Evolutionary conservation across 2,888 invertebrate species (phyloP), one percentile per base, ranked within the genome.

Genomic region (Lasioglossum oenotherae): DNA sequence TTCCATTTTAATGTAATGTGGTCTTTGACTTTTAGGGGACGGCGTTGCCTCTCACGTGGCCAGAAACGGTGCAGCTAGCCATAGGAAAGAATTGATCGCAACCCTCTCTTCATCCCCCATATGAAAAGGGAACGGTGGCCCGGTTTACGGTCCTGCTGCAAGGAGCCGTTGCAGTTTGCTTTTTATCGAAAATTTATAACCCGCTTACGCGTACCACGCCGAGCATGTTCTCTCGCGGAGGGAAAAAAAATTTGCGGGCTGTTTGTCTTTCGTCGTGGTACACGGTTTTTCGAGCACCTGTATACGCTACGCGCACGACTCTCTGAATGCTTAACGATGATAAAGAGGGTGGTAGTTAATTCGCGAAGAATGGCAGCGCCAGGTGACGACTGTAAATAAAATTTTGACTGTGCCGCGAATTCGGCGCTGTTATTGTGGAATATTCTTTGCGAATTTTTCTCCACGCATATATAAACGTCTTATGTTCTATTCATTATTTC

Each of bases 81-180:
- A 57, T 31, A 31, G 60, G 44, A 75, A 75, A 76, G 80, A 80
- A 78, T 81, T 57, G 44, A 49, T 78, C 80, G 44, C 14, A 19
- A 74, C 77, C 67, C 76, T 14, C 67, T 12, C 27, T 23, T 23
- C 35, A 2, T 6, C 73, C 67, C 67, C 72, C 31, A 44, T 60
- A 76, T 31, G 75, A 76, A 44, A 46, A 64, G 57, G 44, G 3
- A 31, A 38, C 16, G 14, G 35, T 10, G 27, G 19, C 23, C 35
- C 27, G 81, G 23, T 83, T 83, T 83, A 83, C 76, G 81, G 75
- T 44, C 72, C 67, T 3, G 64, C 35, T 31, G 71, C 49, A 31
- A 31, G 69, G 4, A 71, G 16, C 57, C 53, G 31, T 41, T 44
- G 73, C 46, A 60, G 41, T 41, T 35, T 53, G 44, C 44, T 64